Evolutionary conservation across 2,113 vertebrate genomes (phyloP).

Genomic region (Todiramphus saurophagus): DNA sequence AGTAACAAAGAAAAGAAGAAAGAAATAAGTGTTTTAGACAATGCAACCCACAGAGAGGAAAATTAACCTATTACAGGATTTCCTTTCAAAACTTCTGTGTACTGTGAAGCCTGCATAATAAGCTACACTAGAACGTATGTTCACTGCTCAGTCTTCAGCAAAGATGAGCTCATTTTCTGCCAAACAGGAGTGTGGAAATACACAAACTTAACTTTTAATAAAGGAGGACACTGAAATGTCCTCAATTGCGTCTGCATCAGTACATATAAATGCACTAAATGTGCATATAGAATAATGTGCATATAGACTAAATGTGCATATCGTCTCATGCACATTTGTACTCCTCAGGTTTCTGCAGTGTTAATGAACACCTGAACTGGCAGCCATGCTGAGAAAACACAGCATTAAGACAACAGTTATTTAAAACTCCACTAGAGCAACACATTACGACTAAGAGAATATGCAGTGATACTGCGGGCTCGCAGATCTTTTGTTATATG

Average conservation of each 20-base stretch:
- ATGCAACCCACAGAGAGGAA: conserved; percentile 1
- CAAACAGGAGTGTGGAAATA: background rate
- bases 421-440: background rate
- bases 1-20: background rate
- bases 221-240: background rate
- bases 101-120: background rate
- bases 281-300: too few species aligned
- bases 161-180: background rate
- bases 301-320: too few species aligned
- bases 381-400: background rate
- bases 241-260: background rate
- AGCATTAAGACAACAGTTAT: background rate
- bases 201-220: background rate
- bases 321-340: background rate
- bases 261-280: background rate
- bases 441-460: background rate
- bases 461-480: background rate
- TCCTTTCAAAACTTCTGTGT: background rate
- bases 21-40: background rate
- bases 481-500: background rate
- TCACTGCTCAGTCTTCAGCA: background rate
- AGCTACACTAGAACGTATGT: accelerated
- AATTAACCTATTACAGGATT: conserved; percentile 40
- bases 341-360: background rate
- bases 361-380: background rate